These are phyloP conservation scores for Panagrolaimus sp. DNA, from an alignment of 1,140 invertebrate species.

Conservation along the genomic window DNA sequence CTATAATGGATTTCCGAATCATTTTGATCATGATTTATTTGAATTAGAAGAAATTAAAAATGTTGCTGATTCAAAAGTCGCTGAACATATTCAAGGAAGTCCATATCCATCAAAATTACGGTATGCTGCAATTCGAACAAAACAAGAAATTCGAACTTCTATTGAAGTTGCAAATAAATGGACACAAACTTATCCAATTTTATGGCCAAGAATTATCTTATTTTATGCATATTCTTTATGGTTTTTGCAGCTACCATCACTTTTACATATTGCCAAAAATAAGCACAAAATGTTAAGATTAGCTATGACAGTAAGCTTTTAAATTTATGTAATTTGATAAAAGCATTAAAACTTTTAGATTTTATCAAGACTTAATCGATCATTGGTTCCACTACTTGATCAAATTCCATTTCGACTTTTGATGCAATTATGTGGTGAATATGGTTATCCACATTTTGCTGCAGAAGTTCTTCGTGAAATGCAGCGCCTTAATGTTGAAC, in stretches of 20 bases:
- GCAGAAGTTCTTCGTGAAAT: conserved; percentile 89
- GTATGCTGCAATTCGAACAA: conserved; percentile 63
- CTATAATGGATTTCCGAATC: conserved; percentile 46
- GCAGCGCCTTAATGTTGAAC: conserved; percentile 85
- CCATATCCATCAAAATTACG: conserved; percentile 49
- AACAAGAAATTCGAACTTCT: conserved; percentile 43
- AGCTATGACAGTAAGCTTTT: conserved; percentile 36
- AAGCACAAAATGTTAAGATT: conserved; percentile 66
- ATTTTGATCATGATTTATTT: conserved; percentile 46
- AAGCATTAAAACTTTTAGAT: conserved; percentile 22
- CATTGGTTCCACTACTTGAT: conserved; percentile 43
- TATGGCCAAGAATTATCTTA: conserved; percentile 74
- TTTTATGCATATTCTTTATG: conserved; percentile 73
- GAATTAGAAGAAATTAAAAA: conserved; percentile 37
- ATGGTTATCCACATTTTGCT: conserved; percentile 84
- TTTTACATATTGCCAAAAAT: conserved; percentile 64
- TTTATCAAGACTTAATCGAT: conserved; percentile 38
- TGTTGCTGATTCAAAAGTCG: background rate
- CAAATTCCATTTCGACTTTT: conserved; percentile 92
- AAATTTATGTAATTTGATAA: background rate
- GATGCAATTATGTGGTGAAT: conserved; percentile 94
- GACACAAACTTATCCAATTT: conserved; percentile 65
- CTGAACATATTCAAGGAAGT: too few relatives aligned
- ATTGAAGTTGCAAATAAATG: conserved; percentile 31
- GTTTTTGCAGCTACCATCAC: conserved; percentile 86